A percentile compares a stretch with the other conserved stretches of the same genome.
Evolutionary conservation across 2,888 invertebrate genomes (phyloP).

Genomic region (Drosophila prostipennis): DNA sequence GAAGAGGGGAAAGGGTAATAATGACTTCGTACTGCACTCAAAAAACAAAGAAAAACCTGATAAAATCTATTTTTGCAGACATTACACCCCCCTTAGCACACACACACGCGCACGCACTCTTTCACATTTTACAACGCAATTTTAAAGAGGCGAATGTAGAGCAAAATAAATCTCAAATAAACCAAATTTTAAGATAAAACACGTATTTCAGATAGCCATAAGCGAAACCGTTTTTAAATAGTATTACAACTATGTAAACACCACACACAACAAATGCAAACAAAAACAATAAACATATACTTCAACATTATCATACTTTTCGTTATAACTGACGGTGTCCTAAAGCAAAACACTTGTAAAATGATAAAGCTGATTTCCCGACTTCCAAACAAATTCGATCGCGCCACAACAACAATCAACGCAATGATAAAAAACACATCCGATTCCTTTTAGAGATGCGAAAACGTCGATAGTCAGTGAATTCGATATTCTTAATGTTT

Average conservation of each 20-base stretch:
- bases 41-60: slow-evolving; percentile 4
- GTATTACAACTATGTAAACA: neutral
- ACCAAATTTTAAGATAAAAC: neutral
- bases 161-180: neutral
- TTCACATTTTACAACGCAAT: slow-evolving; percentile 23
- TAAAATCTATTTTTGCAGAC: slow-evolving; percentile 21
- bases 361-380: slow-evolving; percentile 3
- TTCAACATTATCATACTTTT: slow-evolving; percentile 14
- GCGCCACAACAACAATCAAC: slow-evolving; percentile 31
- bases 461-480: neutral
- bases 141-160: neutral
- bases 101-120: slow-evolving; percentile 2
- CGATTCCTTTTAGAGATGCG: neutral
- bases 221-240: neutral
- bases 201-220: neutral
- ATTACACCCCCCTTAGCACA: slow-evolving; percentile 1
- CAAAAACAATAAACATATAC: neutral
- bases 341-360: neutral
- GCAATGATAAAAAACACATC: slow-evolving; percentile 16
- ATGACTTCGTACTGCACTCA: slow-evolving; percentile 18
- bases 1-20: neutral
- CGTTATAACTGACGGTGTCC: slow-evolving; percentile 15
- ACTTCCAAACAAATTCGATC: slow-evolving; percentile 30
- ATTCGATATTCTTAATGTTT: neutral
- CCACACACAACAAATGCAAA: neutral